Percentiles rank a stretch among this genome's conserved stretches.
phyloP scores from a whole-genome alignment of 2,888 invertebrate species.

The Cerastoderma edule region DNA sequence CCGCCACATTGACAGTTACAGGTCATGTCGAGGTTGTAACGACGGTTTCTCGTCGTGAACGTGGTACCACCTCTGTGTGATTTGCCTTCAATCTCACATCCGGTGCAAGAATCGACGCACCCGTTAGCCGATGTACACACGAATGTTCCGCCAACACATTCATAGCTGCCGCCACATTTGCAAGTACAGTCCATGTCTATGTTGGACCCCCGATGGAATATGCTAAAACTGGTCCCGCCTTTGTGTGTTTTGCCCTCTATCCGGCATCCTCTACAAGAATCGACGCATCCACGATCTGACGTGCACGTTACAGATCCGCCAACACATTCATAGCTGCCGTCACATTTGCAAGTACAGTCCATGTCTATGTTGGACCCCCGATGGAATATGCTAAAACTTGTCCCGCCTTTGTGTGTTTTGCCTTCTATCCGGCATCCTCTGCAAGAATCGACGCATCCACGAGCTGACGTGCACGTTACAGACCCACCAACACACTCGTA shows the following conservation, averaged over 20 bases:
- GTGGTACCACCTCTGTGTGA: constrained; percentile 38
- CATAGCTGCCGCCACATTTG: constrained; percentile 53
- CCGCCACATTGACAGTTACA: constrained; percentile 52
- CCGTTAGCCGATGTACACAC: constrained; percentile 27
- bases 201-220: constrained; percentile 41
- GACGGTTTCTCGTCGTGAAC: constrained; percentile 54
- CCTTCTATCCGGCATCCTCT: constrained; percentile 41
- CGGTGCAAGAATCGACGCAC: constrained; percentile 38
- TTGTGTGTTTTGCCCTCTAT: constrained; percentile 34
- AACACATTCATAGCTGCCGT: constrained; percentile 53
- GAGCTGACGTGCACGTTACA: constrained; percentile 36
- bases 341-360: constrained; percentile 59
- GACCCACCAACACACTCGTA: constrained; percentile 52
- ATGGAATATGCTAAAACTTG: constrained; percentile 48
- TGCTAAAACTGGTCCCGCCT: constrained; percentile 34
- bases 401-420: constrained; percentile 37
- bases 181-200: constrained; percentile 46
- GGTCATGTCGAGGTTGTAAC: constrained; percentile 41
- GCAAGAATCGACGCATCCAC: constrained; percentile 42
- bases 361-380: constrained; percentile 47
- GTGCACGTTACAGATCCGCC: constrained; percentile 47
- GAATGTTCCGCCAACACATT: constrained; percentile 38
- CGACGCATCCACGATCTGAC: constrained; percentile 28
- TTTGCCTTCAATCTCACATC: constrained; percentile 46
- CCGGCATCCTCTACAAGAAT: constrained; percentile 43